Evolutionary conservation across 2,797 vertebrate genomes (phyloP), one percentile per base, ranked within the genome.

Genomic region (Molothrus aeneus): DNA sequence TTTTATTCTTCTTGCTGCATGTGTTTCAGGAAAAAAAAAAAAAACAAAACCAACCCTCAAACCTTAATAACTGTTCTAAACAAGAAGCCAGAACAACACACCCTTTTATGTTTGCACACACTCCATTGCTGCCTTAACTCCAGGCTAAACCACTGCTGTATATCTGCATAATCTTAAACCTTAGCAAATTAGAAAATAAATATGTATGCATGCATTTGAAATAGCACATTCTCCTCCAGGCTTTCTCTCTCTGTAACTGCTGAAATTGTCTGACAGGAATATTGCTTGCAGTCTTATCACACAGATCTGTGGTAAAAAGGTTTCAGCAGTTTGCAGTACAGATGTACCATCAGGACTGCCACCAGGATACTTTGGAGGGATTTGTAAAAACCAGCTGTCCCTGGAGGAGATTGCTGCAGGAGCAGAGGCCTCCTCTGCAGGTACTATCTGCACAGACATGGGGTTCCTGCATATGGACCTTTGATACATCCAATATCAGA

Each of bases 181-280:
- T 64, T 85, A 94, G 84, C 87, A 96, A 97, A 95, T 97, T 95
- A 88, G 90, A 88, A 95, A 94, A 92, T 94, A 79, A 95, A 90
- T 92, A 15, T 11, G 75, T 22, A 22, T 72, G 73, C 68, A 60
- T 72, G 82, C 66, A 65, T 94, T 84, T 94, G 88, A 95, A 95
- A 72, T 14, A 94, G 66, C 80, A 51, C 43, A 21, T 79, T 78
- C n/a, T 92, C 70, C 93, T 79, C 32, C 70, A 81, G 93, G 90
- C 80, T 94, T 80, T 74, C 9, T 88, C 34, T 69, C 77, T 69
- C 47, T 40, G 16, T 56, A 88, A 75, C 63, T 40, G 63, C 73
- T 72, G 77, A 88, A 79, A 70, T 29, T 79, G 54, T 79, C 90
- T 93, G 82, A 65, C 94, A 70, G 45, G 36, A n/a, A 59, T 81